A percentile compares a stretch with the other conserved stretches of the same genome.
Evolutionary conservation across 2,113 vertebrate genomes (phyloP).

Genomic region (Empidonax traillii): DNA sequence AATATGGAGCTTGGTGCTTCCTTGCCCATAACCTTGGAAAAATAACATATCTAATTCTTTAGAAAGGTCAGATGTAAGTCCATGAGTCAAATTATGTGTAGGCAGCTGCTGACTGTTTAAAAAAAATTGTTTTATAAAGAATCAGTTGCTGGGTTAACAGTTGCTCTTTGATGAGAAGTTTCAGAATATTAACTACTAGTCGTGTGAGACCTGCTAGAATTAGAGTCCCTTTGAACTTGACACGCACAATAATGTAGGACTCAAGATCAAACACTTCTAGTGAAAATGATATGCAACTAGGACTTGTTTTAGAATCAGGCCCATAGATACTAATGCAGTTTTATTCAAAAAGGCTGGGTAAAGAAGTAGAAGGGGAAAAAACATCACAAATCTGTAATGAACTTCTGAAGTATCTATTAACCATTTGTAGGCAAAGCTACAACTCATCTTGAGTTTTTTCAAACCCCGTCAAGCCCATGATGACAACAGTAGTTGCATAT

Average conservation of each 20-base stretch:
- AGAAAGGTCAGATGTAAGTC: neutral
- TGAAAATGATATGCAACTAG: neutral
- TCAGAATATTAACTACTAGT: neutral
- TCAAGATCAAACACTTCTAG: neutral
- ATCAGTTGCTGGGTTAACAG: neutral
- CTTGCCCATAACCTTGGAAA: neutral
- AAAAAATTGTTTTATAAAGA: neutral
- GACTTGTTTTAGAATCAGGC: neutral
- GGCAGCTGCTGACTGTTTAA: neutral
- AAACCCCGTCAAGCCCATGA: neutral
- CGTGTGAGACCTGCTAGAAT: neutral
- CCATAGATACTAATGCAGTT: neutral
- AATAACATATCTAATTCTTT: neutral
- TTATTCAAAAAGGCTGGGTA: neutral
- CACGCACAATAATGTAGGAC: neutral
- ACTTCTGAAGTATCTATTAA: neutral
- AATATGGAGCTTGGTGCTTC: neutral
- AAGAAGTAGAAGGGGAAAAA: neutral
- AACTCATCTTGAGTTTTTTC: neutral
- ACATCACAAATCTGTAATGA: neutral
- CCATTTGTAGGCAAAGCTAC: neutral
- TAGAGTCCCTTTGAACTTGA: constrained; percentile 22
- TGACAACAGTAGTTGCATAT: neutral
- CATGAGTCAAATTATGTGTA: neutral
- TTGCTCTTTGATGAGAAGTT: constrained; percentile 10